Evolutionary conservation across 2,888 invertebrate genomes (phyloP), one percentile per base, ranked within the genome.

Genomic region (Nemotelus pantherinus): DNA sequence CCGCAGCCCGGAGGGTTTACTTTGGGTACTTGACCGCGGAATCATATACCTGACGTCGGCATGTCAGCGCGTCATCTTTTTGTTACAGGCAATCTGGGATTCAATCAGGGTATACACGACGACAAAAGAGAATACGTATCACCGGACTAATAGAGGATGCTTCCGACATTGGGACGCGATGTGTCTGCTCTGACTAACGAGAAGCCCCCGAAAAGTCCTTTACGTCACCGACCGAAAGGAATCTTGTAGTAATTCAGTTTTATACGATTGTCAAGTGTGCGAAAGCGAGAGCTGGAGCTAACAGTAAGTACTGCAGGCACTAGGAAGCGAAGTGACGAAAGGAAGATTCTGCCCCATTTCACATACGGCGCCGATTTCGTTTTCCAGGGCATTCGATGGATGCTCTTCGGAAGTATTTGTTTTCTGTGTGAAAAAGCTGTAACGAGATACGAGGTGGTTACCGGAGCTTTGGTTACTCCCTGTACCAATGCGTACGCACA

Each of bases 321-420:
- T 43, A 43, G 41, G 55, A 70, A 55, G 70, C 39, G 70, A 53
- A 55, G 55, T 43, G 70, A 39, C 55, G 67, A 70, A 70, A 55
- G 70, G 70, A 70, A 55, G 55, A 53, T 70, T 70, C 53, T 70
- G 70, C 70, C 70, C 53, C 70, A 55, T 70, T 70, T 70, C 70
- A 70, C 70, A 55, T 10, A 53, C 53, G 55, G 70, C 70, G 47
- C 70, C 43, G 70, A 55, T 70, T 70, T 70, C 43, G 25, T 63
- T 63, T 74, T 74, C 50, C 63, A 74, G 63, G 57, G n/a, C 74
- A 60, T 41, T 63, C 25, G 25, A 25, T 25, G 74, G 74, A 74
- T 74, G 60, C 43, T 41, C 55, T 43, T 70, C 55, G 9, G 39
- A 43, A 41, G 47, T 55, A 43, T 53, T 70, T 53, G 39, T 45